These are phyloP conservation scores for Nycticorax nycticorax DNA, from an alignment of 2,113 vertebrate genomes.

Conservation along the genomic window DNA sequence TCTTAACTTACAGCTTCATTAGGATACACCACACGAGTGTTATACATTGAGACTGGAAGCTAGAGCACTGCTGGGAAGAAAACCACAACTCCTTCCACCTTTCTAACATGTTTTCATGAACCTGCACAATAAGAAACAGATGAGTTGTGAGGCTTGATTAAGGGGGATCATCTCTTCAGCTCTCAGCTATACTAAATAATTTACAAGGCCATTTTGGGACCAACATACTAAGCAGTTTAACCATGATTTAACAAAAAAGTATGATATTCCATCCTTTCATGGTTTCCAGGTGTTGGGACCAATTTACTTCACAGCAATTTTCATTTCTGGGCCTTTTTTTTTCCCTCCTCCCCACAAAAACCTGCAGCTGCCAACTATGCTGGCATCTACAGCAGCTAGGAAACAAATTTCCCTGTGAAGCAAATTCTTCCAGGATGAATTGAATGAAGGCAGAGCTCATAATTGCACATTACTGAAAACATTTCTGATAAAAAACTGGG, in stretches of 20 bases:
- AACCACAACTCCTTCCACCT: not conserved
- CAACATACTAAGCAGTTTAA: conserved; percentile 48
- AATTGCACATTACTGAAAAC: conserved; percentile 74
- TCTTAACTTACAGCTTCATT: not conserved
- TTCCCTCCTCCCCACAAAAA: conserved; percentile 1
- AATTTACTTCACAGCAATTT: conserved; percentile 24
- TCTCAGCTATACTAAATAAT: conserved; percentile 54
- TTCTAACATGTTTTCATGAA: not conserved
- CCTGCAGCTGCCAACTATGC: conserved; percentile 32
- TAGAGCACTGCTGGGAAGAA: not conserved
- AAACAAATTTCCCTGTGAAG: conserved; percentile 66
- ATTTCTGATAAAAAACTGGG: conserved; percentile 63
- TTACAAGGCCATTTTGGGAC: conserved; percentile 29
- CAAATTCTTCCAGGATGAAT: conserved; percentile 68
- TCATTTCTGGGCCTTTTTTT: conserved; percentile 2
- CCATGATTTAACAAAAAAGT: conserved; percentile 25
- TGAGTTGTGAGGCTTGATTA: not conserved
- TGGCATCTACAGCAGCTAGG: conserved; percentile 54
- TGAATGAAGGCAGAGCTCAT: conserved; percentile 74
- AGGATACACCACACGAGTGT: not conserved
- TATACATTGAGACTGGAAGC: not conserved
- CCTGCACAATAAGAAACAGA: not conserved
- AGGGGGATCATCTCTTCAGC: conserved; percentile 32
- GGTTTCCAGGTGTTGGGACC: conserved; percentile 46
- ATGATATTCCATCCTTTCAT: not conserved